Evolutionary conservation across 2,797 vertebrate species (phyloP).

Genomic region (Lepus townsendii): DNA sequence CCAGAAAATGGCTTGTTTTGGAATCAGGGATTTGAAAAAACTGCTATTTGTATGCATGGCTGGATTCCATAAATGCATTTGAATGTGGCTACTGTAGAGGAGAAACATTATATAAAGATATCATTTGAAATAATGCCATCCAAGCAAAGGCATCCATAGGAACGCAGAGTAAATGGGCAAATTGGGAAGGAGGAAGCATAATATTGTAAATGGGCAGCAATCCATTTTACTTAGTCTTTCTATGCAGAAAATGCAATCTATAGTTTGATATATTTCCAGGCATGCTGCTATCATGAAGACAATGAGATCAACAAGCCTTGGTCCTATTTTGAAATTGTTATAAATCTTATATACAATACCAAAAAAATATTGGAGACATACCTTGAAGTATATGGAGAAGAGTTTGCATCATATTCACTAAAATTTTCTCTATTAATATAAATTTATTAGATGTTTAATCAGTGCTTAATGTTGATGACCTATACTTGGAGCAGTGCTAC

Average conservation of each 20-base stretch:
- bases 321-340: conserved; percentile 19
- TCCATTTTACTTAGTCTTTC: conserved; percentile 11
- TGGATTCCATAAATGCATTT: conserved; percentile 62
- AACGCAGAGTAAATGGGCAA: neutral
- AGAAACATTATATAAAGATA: conserved; percentile 41
- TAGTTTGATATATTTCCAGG: conserved; percentile 30
- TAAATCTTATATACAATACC: neutral
- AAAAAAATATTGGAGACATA: conserved; percentile 26
- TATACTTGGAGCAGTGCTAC: neutral
- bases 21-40: conserved; percentile 57
- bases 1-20: conserved; percentile 28
- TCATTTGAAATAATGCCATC: conserved; percentile 54
- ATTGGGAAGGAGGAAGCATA: neutral
- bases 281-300: conserved; percentile 1
- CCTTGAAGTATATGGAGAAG: neutral
- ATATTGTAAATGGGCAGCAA: neutral
- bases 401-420: neutral
- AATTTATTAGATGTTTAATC: conserved; percentile 5
- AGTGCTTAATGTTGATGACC: conserved; percentile 35
- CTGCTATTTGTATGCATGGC: conserved; percentile 61
- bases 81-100: neutral
- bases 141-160: neutral
- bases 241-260: conserved; percentile 24
- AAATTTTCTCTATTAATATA: neutral
- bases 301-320: neutral